Evolutionary conservation across 2,888 invertebrate species (phyloP), one percentile per base, ranked within the genome.

Genomic region (Acronicta leporina): DNA sequence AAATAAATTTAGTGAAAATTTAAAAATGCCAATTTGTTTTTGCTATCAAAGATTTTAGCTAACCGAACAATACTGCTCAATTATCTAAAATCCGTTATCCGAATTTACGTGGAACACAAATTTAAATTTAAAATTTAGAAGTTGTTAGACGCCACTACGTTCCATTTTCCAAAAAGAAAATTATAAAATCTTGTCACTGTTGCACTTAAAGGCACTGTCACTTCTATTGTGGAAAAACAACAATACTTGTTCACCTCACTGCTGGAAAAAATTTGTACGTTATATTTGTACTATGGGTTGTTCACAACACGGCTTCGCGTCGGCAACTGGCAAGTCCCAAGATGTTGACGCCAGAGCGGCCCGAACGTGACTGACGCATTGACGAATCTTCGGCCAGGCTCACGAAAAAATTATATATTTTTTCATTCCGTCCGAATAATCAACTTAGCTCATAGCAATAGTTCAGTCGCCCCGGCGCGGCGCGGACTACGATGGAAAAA

Each of bases 341-440:
- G 92, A 87, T 92, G 92, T 91, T 86, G 85, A 86, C 93, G 88
- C 89, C 88, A 80, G 75, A 81, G 83, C 93, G 89, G 89, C 84
- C 87, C 87, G 87, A 81, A 80, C 88, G 87, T 88, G 89, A 94
- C 94, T 94, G 94, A 91, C 92, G 92, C 92, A 88, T 87, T 90
- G 92, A 90, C 92, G 92, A 91, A 92, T 92, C 92, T 92, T 91
- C 89, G 87, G 84, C 82, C 86, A 86, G 89, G 87, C 89, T 85
- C 87, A 92, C 92, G 89, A 92, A 94, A 91, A 94, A 92, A 89
- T 86, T 87, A 89, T 87, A 89, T 90, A 87, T 91, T 91, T 93
- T 94, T 93, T 92, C 87, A 87, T 87, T 89, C 88, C 86, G 81
- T 78, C 88, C 88, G 92, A 92, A 93, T 93, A 92, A 92, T 91